phyloP scores from a whole-genome alignment of 2,888 invertebrate species.

The Saturnia japonica region DNA sequence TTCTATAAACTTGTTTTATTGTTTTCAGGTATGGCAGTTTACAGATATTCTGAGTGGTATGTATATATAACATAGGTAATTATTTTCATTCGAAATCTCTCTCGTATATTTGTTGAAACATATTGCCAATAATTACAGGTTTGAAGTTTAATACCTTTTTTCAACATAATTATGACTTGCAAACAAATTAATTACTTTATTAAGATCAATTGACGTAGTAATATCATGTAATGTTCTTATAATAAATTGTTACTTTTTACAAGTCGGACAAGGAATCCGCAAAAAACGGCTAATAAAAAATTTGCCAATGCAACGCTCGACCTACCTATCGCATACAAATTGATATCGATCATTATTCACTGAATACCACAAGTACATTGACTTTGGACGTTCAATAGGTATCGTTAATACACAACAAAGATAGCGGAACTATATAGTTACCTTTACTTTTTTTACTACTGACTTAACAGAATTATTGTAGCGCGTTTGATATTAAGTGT shows the following conservation, averaged over 20 bases:
- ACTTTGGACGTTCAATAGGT: slow-evolving; percentile 1
- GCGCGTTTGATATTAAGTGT: not conserved
- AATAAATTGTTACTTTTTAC: not conserved
- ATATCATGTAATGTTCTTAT: not conserved
- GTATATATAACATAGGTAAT: slow-evolving; percentile 17
- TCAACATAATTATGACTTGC: not conserved
- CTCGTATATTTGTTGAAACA: not conserved
- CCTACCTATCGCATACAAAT: slow-evolving; percentile 31
- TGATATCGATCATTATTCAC: slow-evolving; percentile 8
- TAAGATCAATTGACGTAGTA: not conserved
- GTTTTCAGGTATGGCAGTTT: slow-evolving; percentile 14
- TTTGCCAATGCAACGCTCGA: slow-evolving; percentile 38
- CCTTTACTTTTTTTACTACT: not conserved
- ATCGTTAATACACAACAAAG: not conserved
- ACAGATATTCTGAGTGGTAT: slow-evolving; percentile 3
- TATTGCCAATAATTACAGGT: no score
- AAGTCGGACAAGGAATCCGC: not conserved
- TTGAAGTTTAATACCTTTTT: not conserved
- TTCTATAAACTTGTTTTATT: not conserved
- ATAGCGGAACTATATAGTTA: not conserved
- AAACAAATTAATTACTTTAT: not conserved
- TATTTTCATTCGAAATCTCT: not conserved
- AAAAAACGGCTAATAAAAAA: slow-evolving; percentile 26
- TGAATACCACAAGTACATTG: slow-evolving; percentile 6
- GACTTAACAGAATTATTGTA: not conserved